Percentiles rank a stretch among this genome's conserved stretches.
Evolutionary conservation across 1,140 invertebrate species (phyloP).

Genomic region (Cherax quadricarinatus): DNA sequence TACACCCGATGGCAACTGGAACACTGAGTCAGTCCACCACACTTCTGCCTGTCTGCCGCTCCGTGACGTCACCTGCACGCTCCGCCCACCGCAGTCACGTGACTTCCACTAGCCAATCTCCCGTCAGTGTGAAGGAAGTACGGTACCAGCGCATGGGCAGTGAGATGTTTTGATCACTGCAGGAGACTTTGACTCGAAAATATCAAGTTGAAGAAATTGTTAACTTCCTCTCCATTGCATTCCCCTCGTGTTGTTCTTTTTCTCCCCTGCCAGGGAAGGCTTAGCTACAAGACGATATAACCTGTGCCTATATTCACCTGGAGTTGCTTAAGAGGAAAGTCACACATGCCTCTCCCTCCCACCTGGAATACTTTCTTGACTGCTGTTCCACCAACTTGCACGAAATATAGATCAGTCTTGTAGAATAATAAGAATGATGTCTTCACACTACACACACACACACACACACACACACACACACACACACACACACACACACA

Average conservation of each 20-base stretch:
- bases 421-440: too few relatives aligned
- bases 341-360: too few relatives aligned
- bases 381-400: too few relatives aligned
- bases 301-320: not conserved
- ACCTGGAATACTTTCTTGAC: too few relatives aligned
- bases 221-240: slow-evolving; percentile 50
- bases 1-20: slow-evolving; percentile 42
- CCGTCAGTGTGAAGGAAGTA: slow-evolving; percentile 7
- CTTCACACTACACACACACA: too few relatives aligned
- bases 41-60: slow-evolving; percentile 4
- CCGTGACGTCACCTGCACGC: slow-evolving; percentile 31
- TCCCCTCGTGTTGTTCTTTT: slow-evolving; percentile 32
- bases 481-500: too few relatives aligned
- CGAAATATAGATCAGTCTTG: too few relatives aligned
- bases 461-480: too few relatives aligned
- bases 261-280: not conserved
- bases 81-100: slow-evolving; percentile 18
- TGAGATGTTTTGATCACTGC: slow-evolving; percentile 50
- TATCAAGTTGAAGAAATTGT: slow-evolving; percentile 26
- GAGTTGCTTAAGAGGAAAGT: too few relatives aligned
- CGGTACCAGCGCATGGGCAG: slow-evolving; percentile 47
- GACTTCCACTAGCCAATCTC: slow-evolving; percentile 28
- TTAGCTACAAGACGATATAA: not conserved
- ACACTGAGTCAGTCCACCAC: slow-evolving; percentile 5
- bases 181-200: slow-evolving; percentile 41